Conservation (phyloP, 1,140 invertebrate genomes). For the Arctopsyche grandis region DNA sequence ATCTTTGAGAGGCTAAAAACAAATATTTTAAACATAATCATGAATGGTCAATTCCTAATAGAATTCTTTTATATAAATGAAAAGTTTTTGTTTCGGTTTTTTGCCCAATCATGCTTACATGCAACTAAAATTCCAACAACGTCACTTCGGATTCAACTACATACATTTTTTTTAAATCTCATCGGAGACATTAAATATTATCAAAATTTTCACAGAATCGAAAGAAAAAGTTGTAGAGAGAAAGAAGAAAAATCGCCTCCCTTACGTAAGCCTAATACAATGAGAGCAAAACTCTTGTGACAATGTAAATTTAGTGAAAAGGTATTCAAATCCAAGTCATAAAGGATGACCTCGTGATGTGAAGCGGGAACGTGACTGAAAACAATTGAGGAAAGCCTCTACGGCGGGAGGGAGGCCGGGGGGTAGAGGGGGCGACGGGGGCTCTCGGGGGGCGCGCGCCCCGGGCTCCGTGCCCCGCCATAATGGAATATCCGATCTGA, state of each 20-base stretch:
- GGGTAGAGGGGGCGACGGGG: slow-evolving; percentile 15
- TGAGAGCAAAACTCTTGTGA: slow-evolving; percentile 51
- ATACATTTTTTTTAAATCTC: too few relatives aligned
- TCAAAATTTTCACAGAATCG: too few relatives aligned
- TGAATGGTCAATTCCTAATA: too few relatives aligned
- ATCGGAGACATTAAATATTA: too few relatives aligned
- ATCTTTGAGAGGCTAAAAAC: too few relatives aligned
- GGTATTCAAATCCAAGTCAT: slow-evolving; percentile 55
- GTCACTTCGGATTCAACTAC: too few relatives aligned
- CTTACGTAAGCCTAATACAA: slow-evolving; percentile 40
- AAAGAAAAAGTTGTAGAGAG: background rate
- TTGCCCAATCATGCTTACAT: too few relatives aligned
- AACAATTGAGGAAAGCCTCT: slow-evolving; percentile 51
- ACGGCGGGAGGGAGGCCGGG: slow-evolving; percentile 35
- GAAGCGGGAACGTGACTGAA: slow-evolving; percentile 53
- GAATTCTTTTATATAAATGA: too few relatives aligned
- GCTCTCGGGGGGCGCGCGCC: slow-evolving; percentile 29
- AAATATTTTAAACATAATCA: too few relatives aligned
- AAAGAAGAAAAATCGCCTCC: slow-evolving; percentile 28
- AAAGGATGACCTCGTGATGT: slow-evolving; percentile 54
- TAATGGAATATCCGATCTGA: slow-evolving; percentile 55
- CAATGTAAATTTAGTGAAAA: slow-evolving; percentile 55
- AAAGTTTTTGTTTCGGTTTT: too few relatives aligned
- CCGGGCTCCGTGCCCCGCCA: slow-evolving; percentile 50
- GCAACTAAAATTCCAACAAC: too few relatives aligned